Evolutionary conservation across 2,797 vertebrate species (phyloP), one percentile per base, ranked within the genome.

Genomic region (Nannoperca australis): DNA sequence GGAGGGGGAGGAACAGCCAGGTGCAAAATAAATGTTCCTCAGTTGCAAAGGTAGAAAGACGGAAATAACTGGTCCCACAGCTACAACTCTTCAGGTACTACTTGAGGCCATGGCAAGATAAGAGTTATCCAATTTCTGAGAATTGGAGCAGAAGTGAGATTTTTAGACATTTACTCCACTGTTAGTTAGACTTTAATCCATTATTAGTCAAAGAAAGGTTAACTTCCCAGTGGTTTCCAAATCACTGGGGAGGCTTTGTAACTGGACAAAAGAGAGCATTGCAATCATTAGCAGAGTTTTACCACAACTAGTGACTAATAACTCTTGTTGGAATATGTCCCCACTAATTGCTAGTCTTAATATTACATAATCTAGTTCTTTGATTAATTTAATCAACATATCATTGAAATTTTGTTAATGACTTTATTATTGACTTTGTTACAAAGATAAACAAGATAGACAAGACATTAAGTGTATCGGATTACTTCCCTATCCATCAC

Each of bases 401-500:
- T 45, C 24, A 63, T 47, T 30, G 24, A 30, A 11, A 59, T 68
- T 50, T 47, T 14, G 50, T 14, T 24, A 14, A n/a, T 55, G 20
- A 51, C 18, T 14, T 11, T 45, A 40, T 61, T 32, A 63, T 18
- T 70, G 14, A 74, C 22, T 77, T 73, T 53, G 45, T 24, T 22
- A 2, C 24, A 45, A 13, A 66, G 42, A 53, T n/a, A 56, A 27
- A 27, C 24, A 27, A 27, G 24, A 27, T 27, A 27, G 85, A 85
- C 42, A 73, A 72, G 66, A 85, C 78, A 71, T 66, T n/a, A 70
- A 30, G 51, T 67, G 27, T 53, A 50, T 10, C 56, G 38, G 45
- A 81, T 73, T 78, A 66, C 82, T 87, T 84, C 72, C 76, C 60
- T 56, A 67, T 87, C 61, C 81, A 74, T 85, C 81, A 81, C 58